Conservation (phyloP, 2,888 invertebrate genomes). For the Morpho helenor region DNA sequence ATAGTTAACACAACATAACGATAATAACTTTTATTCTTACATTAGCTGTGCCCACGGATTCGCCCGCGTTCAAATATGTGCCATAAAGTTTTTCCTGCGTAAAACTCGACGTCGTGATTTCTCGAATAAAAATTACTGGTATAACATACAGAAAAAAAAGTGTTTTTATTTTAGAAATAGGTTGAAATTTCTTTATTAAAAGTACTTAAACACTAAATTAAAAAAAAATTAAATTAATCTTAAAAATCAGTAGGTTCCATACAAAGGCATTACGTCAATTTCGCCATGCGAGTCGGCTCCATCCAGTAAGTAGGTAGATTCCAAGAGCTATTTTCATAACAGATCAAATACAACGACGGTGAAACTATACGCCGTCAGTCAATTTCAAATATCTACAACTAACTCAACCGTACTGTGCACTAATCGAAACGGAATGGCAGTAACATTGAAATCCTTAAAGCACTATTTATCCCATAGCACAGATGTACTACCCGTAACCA, state of each 20-base stretch:
- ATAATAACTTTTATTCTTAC: too few species aligned
- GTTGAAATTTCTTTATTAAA: background rate
- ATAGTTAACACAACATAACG: too few species aligned
- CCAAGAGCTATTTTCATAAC: conserved; percentile 70
- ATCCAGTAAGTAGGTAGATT: conserved; percentile 47
- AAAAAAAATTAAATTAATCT: background rate
- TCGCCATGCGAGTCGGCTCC: conserved; percentile 51
- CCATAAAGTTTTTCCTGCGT: too few species aligned
- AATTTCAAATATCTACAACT: conserved; percentile 22
- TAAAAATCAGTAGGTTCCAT: background rate
- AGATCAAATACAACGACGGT: conserved; percentile 45
- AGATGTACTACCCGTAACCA: conserved; percentile 64
- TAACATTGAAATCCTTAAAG: background rate
- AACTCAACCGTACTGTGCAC: conserved; percentile 17
- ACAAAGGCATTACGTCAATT: conserved; percentile 48
- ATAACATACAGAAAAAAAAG: too few species aligned
- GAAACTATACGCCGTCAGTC: conserved; percentile 31
- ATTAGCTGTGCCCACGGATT: too few species aligned
- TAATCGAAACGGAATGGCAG: conserved; percentile 9
- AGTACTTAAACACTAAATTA: background rate
- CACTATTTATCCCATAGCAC: conserved; percentile 15
- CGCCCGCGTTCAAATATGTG: too few species aligned
- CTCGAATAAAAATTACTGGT: too few species aligned
- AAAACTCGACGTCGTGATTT: too few species aligned
- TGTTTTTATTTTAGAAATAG: too few species aligned